A percentile compares a stretch with the other conserved stretches of the same genome.
These are phyloP conservation scores for Pipistrellus pipistrellus DNA, from an alignment of 2,797 vertebrate species.

Conservation along the genomic window DNA sequence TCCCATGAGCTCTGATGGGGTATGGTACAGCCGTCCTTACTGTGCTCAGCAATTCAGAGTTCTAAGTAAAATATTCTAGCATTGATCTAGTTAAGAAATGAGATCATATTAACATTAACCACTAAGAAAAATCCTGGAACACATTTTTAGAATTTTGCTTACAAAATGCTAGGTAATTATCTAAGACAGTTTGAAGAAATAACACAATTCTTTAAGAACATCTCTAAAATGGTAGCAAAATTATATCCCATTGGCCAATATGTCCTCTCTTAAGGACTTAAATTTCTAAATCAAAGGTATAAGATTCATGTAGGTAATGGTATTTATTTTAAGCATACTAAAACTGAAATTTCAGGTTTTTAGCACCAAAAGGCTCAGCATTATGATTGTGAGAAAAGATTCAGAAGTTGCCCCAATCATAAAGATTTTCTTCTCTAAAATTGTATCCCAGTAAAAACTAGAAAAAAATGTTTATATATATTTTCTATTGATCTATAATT, in stretches of 20 bases:
- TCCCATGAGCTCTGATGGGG: not conserved
- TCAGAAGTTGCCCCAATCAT: not conserved
- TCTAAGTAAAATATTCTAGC: not conserved
- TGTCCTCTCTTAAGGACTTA: not conserved
- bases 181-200: not conserved
- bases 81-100: not conserved
- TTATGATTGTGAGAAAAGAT: not conserved
- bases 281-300: not conserved
- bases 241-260: not conserved
- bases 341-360: not conserved
- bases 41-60: not conserved
- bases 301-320: not conserved
- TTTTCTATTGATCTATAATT: not conserved
- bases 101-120: not conserved
- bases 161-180: not conserved
- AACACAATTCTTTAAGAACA: not conserved
- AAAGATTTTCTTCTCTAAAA: slow-evolving; percentile 9
- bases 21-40: not conserved
- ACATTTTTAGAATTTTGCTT: not conserved
- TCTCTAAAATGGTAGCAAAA: not conserved
- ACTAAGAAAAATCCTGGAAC: not conserved
- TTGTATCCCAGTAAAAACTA: not conserved
- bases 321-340: not conserved
- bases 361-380: not conserved
- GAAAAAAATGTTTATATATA: not conserved